These are phyloP conservation scores for Brachionus angularis DNA, from an alignment of 1,140 invertebrate genomes.

Conservation along the genomic window DNA sequence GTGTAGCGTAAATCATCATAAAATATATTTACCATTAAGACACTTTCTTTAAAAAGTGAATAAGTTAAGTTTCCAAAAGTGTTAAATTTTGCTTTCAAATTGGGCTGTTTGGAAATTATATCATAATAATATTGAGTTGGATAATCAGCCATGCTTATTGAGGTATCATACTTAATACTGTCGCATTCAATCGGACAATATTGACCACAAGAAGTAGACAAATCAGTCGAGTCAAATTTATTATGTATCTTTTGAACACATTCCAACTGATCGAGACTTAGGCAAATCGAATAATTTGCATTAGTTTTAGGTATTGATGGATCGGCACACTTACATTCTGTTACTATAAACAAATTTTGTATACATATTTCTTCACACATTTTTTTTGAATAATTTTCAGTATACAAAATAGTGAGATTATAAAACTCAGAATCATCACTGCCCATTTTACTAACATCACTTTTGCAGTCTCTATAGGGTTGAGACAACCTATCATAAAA, in stretches of 20 bases:
- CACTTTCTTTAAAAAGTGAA: neutral
- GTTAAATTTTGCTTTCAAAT: slow-evolving; percentile 9
- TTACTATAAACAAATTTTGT: neutral
- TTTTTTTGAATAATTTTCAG: neutral
- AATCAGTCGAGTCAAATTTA: neutral
- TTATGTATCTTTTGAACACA: slow-evolving; percentile 13
- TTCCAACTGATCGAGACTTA: neutral
- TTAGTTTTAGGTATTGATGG: neutral
- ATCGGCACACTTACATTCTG: slow-evolving; percentile 25
- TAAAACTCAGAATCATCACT: neutral
- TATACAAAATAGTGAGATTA: neutral
- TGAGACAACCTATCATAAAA: neutral
- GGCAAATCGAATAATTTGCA: neutral
- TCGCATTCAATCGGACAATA: slow-evolving; percentile 31
- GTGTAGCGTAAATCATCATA: slow-evolving; percentile 17
- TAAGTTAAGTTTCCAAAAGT: neutral
- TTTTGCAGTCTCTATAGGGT: slow-evolving; percentile 2
- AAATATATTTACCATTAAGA: slow-evolving; percentile 15
- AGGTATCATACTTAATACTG: neutral
- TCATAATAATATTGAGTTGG: slow-evolving; percentile 23
- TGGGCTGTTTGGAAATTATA: neutral
- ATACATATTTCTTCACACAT: slow-evolving; percentile 30
- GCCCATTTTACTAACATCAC: neutral
- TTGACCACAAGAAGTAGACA: neutral
- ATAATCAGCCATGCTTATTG: slow-evolving; percentile 6